These are phyloP conservation scores for Eilema depressum DNA, from an alignment of 2,888 invertebrate genomes.

Conservation along the genomic window DNA sequence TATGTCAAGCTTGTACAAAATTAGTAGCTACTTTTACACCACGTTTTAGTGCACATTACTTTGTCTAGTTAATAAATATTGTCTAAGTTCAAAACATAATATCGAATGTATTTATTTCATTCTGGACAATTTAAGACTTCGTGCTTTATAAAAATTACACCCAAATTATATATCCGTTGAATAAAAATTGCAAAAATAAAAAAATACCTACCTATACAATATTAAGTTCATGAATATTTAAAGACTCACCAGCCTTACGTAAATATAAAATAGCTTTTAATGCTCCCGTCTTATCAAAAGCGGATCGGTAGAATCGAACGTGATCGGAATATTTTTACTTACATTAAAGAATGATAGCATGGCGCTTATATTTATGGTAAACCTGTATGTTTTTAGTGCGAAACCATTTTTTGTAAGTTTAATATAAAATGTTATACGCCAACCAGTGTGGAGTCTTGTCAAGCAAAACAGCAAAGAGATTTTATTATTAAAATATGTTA, in stretches of 20 bases:
- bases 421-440: neutral
- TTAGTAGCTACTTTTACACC: too few species aligned
- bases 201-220: constrained; percentile 38
- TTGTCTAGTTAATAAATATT: too few species aligned
- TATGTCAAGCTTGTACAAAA: too few species aligned
- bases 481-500: neutral
- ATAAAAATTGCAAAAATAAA: constrained; percentile 50
- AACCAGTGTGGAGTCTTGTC: neutral
- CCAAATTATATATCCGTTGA: constrained; percentile 18
- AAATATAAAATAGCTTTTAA: constrained; percentile 74
- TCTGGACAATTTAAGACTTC: neutral
- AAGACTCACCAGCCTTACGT: constrained; percentile 72
- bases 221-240: constrained; percentile 72
- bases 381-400: constrained; percentile 13
- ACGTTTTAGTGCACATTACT: too few species aligned
- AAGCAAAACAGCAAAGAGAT: neutral
- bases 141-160: neutral
- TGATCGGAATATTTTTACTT: constrained; percentile 68
- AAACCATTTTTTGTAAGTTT: neutral
- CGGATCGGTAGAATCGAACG: constrained; percentile 70
- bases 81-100: too few species aligned
- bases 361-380: constrained; percentile 24
- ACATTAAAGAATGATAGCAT: constrained; percentile 42
- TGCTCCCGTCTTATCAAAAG: constrained; percentile 67
- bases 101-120: neutral